Percentiles rank a stretch among this genome's conserved stretches.
Evolutionary conservation across 2,888 invertebrate genomes (phyloP).

Genomic region (Sinopyrophorus schimmeli): DNA sequence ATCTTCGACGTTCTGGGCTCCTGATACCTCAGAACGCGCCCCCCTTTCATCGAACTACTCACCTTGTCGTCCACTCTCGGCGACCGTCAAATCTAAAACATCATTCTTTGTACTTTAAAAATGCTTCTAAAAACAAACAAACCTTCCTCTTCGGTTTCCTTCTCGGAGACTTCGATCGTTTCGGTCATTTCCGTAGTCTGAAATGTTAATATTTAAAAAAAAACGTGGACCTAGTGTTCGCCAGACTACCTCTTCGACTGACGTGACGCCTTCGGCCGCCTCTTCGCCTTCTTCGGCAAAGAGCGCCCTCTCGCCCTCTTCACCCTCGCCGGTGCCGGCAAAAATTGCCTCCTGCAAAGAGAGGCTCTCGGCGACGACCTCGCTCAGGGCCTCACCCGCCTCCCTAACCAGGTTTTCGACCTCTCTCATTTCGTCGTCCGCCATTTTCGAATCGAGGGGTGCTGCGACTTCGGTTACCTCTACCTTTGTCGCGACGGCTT

Average conservation of each 20-base stretch:
- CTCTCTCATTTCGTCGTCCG: conserved; percentile 32
- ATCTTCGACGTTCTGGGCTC: no score
- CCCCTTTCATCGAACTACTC: no score
- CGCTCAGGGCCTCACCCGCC: conserved; percentile 43
- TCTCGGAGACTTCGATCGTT: no score
- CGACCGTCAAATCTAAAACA: no score
- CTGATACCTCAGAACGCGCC: no score
- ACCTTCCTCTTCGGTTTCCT: conserved; percentile 5
- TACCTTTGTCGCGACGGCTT: conserved; percentile 5
- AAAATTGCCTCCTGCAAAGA: conserved; percentile 4
- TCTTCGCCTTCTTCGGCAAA: conserved; percentile 1
- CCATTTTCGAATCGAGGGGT: conserved; percentile 32
- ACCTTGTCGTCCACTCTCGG: no score
- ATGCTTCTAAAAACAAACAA: no score
- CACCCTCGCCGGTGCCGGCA: neutral
- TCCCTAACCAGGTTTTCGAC: conserved; percentile 48
- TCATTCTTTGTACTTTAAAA: no score
- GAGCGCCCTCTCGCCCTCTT: neutral
- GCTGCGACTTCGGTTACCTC: conserved; percentile 13
- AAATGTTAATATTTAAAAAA: neutral
- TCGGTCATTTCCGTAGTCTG: neutral
- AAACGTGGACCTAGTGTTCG: neutral
- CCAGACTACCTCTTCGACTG: neutral
- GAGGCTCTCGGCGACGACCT: conserved; percentile 46
- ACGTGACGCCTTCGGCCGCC: neutral